phyloP scores from a whole-genome alignment of 2,888 invertebrate genomes.

The Sinhomidia bicolor region DNA sequence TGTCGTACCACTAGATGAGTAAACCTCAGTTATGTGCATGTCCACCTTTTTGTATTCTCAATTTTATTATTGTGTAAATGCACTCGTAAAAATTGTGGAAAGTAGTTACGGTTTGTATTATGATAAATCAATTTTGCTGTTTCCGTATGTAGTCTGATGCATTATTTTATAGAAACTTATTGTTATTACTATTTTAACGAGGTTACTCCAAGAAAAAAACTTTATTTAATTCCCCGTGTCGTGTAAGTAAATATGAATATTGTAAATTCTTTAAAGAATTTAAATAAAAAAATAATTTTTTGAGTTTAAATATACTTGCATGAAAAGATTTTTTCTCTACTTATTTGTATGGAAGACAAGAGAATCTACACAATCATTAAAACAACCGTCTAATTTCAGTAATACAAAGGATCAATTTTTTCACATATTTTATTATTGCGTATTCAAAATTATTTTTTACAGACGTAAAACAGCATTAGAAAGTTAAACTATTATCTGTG shows the following conservation, averaged over 20 bases:
- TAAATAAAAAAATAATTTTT: background rate
- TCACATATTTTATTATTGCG: background rate
- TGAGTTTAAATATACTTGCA: background rate
- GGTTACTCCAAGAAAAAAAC: background rate
- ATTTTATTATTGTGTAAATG: background rate
- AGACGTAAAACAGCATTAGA: background rate
- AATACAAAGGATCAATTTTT: no score
- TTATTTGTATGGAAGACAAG: no score
- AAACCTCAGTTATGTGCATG: conserved; percentile 11
- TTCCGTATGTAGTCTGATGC: background rate
- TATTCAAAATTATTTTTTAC: background rate
- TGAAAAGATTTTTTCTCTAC: background rate
- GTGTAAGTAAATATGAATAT: background rate
- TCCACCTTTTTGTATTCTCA: conserved; percentile 42
- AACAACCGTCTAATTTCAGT: no score
- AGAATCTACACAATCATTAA: no score
- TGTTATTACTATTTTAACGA: background rate
- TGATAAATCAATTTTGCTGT: background rate
- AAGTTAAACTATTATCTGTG: background rate
- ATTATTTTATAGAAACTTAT: conserved; percentile 8
- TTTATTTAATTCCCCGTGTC: conserved; percentile 18
- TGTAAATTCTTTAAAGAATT: background rate
- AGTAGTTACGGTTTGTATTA: background rate
- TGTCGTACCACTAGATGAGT: conserved; percentile 76
- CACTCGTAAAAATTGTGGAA: background rate